Conservation (phyloP, 1,140 invertebrate genomes). For the Gerris buenoi region DNA sequence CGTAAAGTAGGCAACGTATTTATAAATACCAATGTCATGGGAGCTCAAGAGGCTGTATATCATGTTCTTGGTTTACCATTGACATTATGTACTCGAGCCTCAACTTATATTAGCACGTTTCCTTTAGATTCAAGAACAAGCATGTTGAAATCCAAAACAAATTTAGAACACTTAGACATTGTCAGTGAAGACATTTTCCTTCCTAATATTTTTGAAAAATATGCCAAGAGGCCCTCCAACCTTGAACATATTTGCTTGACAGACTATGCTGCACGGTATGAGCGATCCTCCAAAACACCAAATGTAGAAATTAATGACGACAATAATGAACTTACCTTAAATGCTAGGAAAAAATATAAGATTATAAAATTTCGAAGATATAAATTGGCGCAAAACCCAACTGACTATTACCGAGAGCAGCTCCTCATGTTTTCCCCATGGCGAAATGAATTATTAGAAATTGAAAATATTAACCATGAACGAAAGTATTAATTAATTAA, state of each 20-base stretch:
- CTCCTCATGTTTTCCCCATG: too few relatives aligned
- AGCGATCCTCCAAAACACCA: not conserved
- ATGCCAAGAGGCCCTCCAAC: constrained; percentile 7
- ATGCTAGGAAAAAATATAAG: constrained; percentile 6
- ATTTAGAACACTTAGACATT: not conserved
- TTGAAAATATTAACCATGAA: too few relatives aligned
- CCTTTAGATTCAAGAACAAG: not conserved
- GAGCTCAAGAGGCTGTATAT: constrained; percentile 26
- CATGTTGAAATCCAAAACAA: not conserved
- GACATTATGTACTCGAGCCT: not conserved
- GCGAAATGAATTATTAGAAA: too few relatives aligned
- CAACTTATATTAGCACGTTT: not conserved
- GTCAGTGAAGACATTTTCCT: constrained; percentile 9
- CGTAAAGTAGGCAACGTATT: constrained; percentile 22
- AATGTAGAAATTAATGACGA: too few relatives aligned
- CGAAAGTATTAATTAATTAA: too few relatives aligned
- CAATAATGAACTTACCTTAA: not conserved
- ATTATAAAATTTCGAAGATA: not conserved
- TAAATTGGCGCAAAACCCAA: constrained; percentile 4
- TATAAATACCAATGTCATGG: constrained; percentile 23
- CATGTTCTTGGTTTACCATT: constrained; percentile 15
- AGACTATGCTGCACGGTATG: constrained; percentile 8
- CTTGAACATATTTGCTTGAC: not conserved
- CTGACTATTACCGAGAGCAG: constrained; percentile 3
- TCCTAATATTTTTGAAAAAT: constrained; percentile 9